Evolutionary conservation across 2,888 invertebrate genomes (phyloP).

Genomic region (Scotopteryx bipunctaria): DNA sequence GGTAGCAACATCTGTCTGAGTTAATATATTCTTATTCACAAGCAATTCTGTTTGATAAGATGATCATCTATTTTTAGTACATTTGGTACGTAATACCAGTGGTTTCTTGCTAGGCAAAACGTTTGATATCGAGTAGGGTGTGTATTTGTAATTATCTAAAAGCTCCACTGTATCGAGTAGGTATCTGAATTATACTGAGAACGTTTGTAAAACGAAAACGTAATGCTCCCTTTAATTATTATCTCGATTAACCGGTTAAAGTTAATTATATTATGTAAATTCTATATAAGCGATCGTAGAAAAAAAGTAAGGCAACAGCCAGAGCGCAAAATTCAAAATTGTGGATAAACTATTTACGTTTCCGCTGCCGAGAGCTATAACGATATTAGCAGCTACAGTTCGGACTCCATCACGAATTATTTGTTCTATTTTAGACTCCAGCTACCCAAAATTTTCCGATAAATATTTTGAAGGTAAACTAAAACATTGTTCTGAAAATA

Average conservation of each 20-base stretch:
- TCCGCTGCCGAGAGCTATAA: conserved; percentile 19
- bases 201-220: background rate
- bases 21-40: conserved; percentile 5
- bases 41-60: too few relatives aligned
- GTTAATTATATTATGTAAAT: too few relatives aligned
- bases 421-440: conserved; percentile 13
- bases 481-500: conserved; percentile 4
- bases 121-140: too few relatives aligned
- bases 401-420: conserved; percentile 10
- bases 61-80: too few relatives aligned
- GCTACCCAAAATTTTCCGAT: conserved; percentile 12
- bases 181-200: too few relatives aligned
- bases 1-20: too few relatives aligned
- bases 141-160: too few relatives aligned
- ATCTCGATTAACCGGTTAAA: conserved; percentile 13
- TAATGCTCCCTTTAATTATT: conserved; percentile 12
- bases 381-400: conserved; percentile 22
- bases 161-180: too few relatives aligned
- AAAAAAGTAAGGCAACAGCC: too few relatives aligned
- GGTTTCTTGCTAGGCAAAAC: too few relatives aligned
- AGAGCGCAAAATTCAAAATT: conserved; percentile 15
- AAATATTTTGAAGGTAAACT: conserved; percentile 11
- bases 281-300: too few relatives aligned
- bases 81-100: too few relatives aligned
- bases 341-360: conserved; percentile 14